A percentile compares a stretch with the other conserved stretches of the same genome.
phyloP scores from a whole-genome alignment of 2,113 vertebrate species.

The Apteryx owenii region DNA sequence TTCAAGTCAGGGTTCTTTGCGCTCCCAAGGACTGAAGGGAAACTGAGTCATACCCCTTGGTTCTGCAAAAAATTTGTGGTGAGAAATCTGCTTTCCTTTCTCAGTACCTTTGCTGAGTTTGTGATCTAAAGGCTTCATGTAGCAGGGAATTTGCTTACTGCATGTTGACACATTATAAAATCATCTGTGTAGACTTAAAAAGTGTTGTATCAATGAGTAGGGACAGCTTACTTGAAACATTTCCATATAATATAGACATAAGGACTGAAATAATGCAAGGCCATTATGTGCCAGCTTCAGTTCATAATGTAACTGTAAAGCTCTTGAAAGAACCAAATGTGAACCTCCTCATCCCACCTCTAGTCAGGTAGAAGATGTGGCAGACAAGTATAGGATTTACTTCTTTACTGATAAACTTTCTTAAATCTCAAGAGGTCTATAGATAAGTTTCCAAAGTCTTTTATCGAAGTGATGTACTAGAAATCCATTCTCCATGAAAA shows the following conservation, averaged over 20 bases:
- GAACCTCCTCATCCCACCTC: neutral
- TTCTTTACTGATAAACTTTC: neutral
- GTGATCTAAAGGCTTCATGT: neutral
- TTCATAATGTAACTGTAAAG: neutral
- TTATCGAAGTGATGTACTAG: neutral
- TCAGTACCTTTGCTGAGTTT: neutral
- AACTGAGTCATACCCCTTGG: conserved; percentile 26
- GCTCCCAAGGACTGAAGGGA: neutral
- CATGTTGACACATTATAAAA: neutral
- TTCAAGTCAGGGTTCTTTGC: conserved; percentile 11
- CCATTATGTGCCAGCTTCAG: neutral
- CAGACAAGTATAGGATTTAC: neutral
- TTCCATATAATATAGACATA: neutral
- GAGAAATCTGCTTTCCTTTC: neutral
- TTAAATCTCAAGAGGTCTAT: neutral
- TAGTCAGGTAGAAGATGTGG: neutral
- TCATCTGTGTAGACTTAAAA: neutral
- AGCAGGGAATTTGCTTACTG: neutral
- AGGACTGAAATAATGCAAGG: neutral
- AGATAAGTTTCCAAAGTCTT: neutral
- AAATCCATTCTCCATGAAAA: neutral
- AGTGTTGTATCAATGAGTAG: neutral
- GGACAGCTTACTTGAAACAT: neutral
- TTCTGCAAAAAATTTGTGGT: neutral
- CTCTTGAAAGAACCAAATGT: neutral